Conservation (phyloP, 2,113 vertebrate species). For the Sinocyclocheilus rhinocerous region DNA sequence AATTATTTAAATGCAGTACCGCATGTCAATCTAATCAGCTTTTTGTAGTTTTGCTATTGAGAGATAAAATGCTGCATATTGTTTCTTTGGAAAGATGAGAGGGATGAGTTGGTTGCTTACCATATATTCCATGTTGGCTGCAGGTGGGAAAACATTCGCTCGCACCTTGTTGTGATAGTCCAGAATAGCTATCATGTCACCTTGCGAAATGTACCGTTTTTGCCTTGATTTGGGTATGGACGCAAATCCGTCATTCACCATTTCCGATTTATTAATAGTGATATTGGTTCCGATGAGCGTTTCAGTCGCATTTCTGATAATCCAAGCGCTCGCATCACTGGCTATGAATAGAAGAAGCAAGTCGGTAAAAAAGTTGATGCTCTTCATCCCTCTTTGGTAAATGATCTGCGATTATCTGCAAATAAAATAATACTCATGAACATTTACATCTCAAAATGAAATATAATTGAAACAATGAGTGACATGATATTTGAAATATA, state of each 20-base stretch:
- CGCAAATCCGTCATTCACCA: constrained; percentile 61
- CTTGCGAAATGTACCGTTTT: constrained; percentile 88
- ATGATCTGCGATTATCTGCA: constrained; percentile 3
- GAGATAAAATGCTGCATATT: background rate
- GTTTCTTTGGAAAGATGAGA: background rate
- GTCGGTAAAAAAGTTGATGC: constrained; percentile 34
- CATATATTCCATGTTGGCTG: constrained; percentile 94
- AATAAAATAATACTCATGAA: background rate
- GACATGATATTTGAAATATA: background rate
- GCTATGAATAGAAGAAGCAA: constrained; percentile 35
- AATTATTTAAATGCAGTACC: background rate
- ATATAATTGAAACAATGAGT: background rate
- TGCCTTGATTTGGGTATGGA: constrained; percentile 76
- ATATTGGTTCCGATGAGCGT: background rate
- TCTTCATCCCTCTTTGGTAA: constrained; percentile 46
- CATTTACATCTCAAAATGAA: background rate
- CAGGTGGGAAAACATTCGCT: constrained; percentile 88
- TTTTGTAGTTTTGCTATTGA: background rate
- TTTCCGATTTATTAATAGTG: background rate
- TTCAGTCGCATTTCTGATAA: constrained; percentile 17
- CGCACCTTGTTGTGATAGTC: constrained; percentile 90
- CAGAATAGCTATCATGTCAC: constrained; percentile 89
- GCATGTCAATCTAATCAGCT: background rate
- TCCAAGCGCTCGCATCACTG: constrained; percentile 19
- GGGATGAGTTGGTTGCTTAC: constrained; percentile 72